Evolutionary conservation across 2,113 vertebrate genomes (phyloP), one percentile per base, ranked within the genome.

Genomic region (Cranoglanis bouderius): DNA sequence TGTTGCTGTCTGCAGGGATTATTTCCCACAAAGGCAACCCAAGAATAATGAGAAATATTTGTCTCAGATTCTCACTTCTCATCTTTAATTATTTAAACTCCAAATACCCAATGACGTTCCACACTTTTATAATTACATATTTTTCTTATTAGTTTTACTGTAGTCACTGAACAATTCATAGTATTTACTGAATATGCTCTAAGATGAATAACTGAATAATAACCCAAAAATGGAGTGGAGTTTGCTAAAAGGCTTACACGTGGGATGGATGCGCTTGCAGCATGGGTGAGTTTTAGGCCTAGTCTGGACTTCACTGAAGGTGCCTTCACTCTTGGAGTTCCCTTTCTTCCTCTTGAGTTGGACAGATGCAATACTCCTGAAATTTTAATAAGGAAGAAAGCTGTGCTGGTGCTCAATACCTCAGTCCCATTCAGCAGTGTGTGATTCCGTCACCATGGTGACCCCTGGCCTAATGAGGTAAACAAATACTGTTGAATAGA

Each of bases 361-460:
- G 90, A 91, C 91, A 92, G 92, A 91, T 91, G 89, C 92, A 84
- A 65, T 89, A 78, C 92, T 93, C 86, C 90, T 96, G 94, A 96
- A 96, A 95, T 89, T 95, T 96, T 96, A 95, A 96, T 96, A 95
- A 91, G 92, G 88, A 92, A 89, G 88, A 88, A 90, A 91, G 91
- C 95, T 92, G 91, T 92, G 94, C 93, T 91, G 88, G 93, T 93
- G 91, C 89, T 93, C 92, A 93, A 94, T 95, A 94, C 93, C 93
- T 67, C 87, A 89, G 89, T 90, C 87, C 92, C 92, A 95, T 95
- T 95, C 94, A 94, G 92, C 92, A 87, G 91, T 95, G 94, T 96
- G 95, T 95, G 94, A 93, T 91, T 78, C 87, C 63, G 77, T 96
- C 92, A 85, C 94, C 93, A 93, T 75, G 91, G 95, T 18, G 90